Base-by-base conservation (phyloP, 2,113 vertebrate genomes). In the Tachycineta bicolor region DNA sequence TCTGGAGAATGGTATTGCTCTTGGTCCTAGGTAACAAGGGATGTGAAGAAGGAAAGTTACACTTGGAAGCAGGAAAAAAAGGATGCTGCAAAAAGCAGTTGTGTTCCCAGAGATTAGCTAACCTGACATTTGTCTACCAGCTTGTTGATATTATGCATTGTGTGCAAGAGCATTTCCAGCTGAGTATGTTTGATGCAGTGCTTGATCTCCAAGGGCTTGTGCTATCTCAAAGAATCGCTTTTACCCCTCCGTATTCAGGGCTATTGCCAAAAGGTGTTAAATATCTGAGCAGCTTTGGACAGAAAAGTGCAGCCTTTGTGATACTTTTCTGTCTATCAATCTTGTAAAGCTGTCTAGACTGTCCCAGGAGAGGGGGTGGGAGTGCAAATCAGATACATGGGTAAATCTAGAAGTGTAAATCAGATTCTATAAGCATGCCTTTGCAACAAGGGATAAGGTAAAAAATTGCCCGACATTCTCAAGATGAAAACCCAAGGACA, bases 401-500 rank as follows among this genome's bases (percentile, higher is more conserved):
- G 68, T 77, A 93, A 84, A 87, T 75, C 69, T 64, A 64, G 65
- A 93, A 89, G n/a, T 69, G 70, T 65, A 96, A 95, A 96, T 93
- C 64, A 77, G 39, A 86, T 96, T 93, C 83, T 49, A 34, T 59
- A 86, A 68, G 44, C 37, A 34, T 60, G 79, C 3, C 50, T 94
- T 58, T 77, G 78, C 46, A 87, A 44, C 0, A 6, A 10, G 9
- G 24, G 14, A 34, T 37, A 71, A 28, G 25, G 29, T 67, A 81
- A 89, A 83, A 88, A 73, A 33, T 50, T 34, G 17, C 18, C 64
- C 76, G 67, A 19, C 11, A 6, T 75, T 81, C 37, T 41, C 31
- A 77, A 78, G 52, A 55, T 2, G 31, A 90, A 94, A 56, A 13
- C 10, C 49, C 34, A 47, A 87, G 23, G 49, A 90, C 19, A 7